Evolutionary conservation across 2,113 vertebrate species (phyloP).

Genomic region (Microcebus murinus): DNA sequence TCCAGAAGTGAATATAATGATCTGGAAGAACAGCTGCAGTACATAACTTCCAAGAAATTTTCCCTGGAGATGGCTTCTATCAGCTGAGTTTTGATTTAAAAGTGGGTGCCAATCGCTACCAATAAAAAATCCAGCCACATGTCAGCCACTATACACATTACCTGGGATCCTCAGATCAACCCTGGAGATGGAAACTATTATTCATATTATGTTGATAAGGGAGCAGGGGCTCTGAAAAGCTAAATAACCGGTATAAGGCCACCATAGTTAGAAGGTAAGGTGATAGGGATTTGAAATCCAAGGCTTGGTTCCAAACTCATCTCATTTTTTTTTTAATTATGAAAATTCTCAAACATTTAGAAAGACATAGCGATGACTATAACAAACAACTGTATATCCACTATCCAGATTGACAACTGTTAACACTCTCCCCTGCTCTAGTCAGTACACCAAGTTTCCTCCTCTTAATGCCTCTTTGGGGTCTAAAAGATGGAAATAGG

Average conservation of each 20-base stretch:
- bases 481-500: not conserved
- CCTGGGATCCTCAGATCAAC: not conserved
- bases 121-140: not conserved
- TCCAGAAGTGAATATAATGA: slow-evolving; percentile 46
- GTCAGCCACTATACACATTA: not conserved
- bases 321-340: not conserved
- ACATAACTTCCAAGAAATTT: slow-evolving; percentile 13
- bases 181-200: not conserved
- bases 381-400: not conserved
- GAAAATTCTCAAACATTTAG: not conserved
- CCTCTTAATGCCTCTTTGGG: not conserved
- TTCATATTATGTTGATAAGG: not conserved
- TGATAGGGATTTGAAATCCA: not conserved
- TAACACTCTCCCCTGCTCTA: not conserved
- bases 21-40: not conserved
- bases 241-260: not conserved
- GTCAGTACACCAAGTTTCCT: not conserved
- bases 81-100: slow-evolving; percentile 22
- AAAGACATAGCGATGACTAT: not conserved
- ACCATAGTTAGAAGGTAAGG: not conserved
- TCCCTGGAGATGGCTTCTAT: slow-evolving; percentile 7
- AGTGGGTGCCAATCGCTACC: not conserved
- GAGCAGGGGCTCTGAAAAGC: not conserved
- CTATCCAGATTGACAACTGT: not conserved
- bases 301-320: not conserved